Percentiles rank a stretch among this genome's conserved stretches.
Conservation (phyloP, 2,888 invertebrate genomes). For the Acleris cristana region DNA sequence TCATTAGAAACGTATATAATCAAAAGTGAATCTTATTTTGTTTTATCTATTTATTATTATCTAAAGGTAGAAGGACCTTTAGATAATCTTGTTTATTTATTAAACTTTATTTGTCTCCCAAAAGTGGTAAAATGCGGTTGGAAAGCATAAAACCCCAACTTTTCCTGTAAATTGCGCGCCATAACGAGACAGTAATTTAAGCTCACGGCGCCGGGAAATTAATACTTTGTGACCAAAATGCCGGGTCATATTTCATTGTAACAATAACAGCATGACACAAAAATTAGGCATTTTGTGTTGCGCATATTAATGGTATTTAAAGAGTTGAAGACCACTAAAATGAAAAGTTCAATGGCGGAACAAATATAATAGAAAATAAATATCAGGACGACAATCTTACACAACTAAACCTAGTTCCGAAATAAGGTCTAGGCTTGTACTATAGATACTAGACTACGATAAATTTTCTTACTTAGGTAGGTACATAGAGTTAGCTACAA, state of each 20-base stretch:
- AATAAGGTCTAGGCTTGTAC: too few relatives aligned
- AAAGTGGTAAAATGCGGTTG: slow-evolving; percentile 5
- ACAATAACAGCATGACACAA: slow-evolving; percentile 13
- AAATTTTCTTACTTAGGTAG: too few relatives aligned
- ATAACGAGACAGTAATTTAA: slow-evolving; percentile 16
- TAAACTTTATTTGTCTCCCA: background rate
- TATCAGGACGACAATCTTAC: too few relatives aligned
- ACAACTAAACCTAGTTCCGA: too few relatives aligned
- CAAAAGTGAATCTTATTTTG: too few relatives aligned
- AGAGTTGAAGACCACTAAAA: background rate
- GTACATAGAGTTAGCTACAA: too few relatives aligned
- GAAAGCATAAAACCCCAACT: background rate
- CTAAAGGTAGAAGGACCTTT: too few relatives aligned
- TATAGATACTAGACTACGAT: too few relatives aligned
- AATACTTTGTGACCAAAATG: slow-evolving; percentile 23
- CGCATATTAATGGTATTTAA: slow-evolving; percentile 1
- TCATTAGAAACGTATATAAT: too few relatives aligned
- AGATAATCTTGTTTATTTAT: too few relatives aligned
- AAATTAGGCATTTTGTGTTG: slow-evolving; percentile 1
- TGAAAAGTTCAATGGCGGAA: background rate
- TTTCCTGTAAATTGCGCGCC: slow-evolving; percentile 16
- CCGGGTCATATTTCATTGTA: slow-evolving; percentile 24
- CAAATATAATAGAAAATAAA: too few relatives aligned
- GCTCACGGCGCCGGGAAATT: slow-evolving; percentile 25
- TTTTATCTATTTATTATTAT: too few relatives aligned